phyloP scores from a whole-genome alignment of 2,113 vertebrate species.

The Phoenicopterus ruber region DNA sequence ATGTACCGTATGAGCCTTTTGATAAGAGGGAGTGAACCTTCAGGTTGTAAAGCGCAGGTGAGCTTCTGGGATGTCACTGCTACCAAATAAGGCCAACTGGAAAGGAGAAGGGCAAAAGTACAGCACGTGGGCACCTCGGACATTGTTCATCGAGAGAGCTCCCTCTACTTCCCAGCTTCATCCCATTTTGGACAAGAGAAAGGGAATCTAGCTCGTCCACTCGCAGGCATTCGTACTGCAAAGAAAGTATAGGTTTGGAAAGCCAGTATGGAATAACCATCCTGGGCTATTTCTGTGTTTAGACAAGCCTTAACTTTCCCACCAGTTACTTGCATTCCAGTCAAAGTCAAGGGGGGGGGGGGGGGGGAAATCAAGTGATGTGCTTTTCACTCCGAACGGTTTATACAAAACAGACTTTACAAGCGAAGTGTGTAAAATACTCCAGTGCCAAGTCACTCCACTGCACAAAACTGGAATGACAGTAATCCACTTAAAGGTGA shows the following conservation, averaged over 20 bases:
- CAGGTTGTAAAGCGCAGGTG: not conserved
- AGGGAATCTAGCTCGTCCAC: not conserved
- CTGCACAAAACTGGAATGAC: slow-evolving; percentile 35
- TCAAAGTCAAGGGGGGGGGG: not conserved
- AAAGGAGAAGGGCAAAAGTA: not conserved
- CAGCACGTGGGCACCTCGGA: not conserved
- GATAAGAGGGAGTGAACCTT: not conserved
- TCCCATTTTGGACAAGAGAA: not conserved
- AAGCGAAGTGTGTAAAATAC: not conserved
- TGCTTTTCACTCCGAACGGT: not conserved
- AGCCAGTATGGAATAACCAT: not conserved
- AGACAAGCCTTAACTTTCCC: slow-evolving; percentile 13
- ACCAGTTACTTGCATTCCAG: not conserved
- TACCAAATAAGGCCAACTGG: not conserved
- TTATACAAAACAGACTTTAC: slow-evolving; percentile 25
- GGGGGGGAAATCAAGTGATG: not conserved
- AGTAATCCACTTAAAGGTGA: slow-evolving; percentile 55
- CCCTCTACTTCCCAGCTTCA: not conserved
- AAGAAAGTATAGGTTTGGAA: not conserved
- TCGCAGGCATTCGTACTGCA: not conserved
- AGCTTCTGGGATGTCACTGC: not conserved
- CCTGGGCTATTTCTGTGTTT: not conserved
- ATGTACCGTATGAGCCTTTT: not conserved
- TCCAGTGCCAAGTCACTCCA: not conserved
- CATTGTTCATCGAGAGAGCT: not conserved